phyloP scores from a whole-genome alignment of 1,140 invertebrate genomes.

The Lasaia peninsularis region DNA sequence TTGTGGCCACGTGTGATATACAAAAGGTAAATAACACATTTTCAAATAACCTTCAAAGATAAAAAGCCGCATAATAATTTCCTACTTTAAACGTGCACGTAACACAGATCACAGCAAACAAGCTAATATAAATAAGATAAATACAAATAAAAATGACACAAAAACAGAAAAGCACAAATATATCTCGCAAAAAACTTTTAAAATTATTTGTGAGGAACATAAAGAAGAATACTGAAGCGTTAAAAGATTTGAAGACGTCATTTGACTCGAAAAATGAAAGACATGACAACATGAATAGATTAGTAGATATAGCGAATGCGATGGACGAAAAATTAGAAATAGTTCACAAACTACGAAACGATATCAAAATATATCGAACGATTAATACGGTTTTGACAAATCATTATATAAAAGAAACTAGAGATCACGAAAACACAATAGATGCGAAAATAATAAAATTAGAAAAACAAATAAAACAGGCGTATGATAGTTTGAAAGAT shows the following conservation, averaged over 20 bases:
- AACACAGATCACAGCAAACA: background rate
- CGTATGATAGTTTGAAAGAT: constrained; percentile 53
- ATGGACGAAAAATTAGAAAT: constrained; percentile 67
- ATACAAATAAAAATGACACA: constrained; percentile 16
- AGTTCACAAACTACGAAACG: constrained; percentile 61
- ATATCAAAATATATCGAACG: constrained; percentile 68
- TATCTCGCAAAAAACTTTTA: constrained; percentile 40
- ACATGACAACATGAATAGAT: constrained; percentile 40
- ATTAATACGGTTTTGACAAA: constrained; percentile 67
- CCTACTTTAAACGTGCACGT: background rate
- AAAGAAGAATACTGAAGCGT: constrained; percentile 57
- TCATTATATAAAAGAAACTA: constrained; percentile 64
- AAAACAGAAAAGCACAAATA: constrained; percentile 28
- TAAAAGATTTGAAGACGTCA: constrained; percentile 50
- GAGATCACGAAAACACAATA: constrained; percentile 55
- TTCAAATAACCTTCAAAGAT: background rate
- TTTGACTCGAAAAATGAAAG: constrained; percentile 41
- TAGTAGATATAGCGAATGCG: constrained; percentile 51
- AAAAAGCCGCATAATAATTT: background rate
- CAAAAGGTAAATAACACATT: too few relatives aligned
- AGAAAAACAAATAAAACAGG: constrained; percentile 50
- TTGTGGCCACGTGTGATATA: too few relatives aligned
- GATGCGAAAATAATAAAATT: constrained; percentile 58
- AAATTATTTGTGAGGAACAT: constrained; percentile 52
- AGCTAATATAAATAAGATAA: constrained; percentile 1